These are phyloP conservation scores for Gastrophryne carolinensis DNA, from an alignment of 2,797 vertebrate species.

Conservation along the genomic window DNA sequence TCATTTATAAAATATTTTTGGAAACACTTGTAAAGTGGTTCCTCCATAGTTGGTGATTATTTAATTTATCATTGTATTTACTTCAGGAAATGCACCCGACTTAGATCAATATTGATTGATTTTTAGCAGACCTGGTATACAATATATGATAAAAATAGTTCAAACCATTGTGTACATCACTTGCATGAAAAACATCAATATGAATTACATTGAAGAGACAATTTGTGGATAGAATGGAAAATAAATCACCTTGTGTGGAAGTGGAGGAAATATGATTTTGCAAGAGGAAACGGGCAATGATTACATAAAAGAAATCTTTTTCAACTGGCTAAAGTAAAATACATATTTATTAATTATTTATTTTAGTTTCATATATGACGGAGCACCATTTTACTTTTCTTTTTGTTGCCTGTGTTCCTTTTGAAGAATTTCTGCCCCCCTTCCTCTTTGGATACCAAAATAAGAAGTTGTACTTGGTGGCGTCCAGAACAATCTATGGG, in stretches of 20 bases:
- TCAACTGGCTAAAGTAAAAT: not conserved
- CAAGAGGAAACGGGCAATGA: not conserved
- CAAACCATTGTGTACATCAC: slow-evolving; percentile 12
- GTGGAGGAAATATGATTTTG: slow-evolving; percentile 26
- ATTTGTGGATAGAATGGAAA: slow-evolving; percentile 5
- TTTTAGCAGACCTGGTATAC: slow-evolving; percentile 16
- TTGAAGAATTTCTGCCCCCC: too few relatives aligned
- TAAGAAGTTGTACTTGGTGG: too few relatives aligned
- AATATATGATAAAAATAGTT: slow-evolving; percentile 37
- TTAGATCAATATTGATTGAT: slow-evolving; percentile 37
- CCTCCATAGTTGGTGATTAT: not conserved
- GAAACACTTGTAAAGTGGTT: slow-evolving; percentile 11
- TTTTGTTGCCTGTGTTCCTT: too few relatives aligned
- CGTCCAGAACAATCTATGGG: too few relatives aligned
- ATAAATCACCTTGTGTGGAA: not conserved
- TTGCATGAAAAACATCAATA: slow-evolving; percentile 24
- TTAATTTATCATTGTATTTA: slow-evolving; percentile 40
- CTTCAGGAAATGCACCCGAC: slow-evolving; percentile 18
- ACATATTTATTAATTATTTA: too few relatives aligned
- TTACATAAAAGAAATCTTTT: not conserved
- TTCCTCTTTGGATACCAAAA: too few relatives aligned
- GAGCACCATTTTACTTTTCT: too few relatives aligned
- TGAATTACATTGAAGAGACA: slow-evolving; percentile 37
- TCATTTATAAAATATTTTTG: slow-evolving; percentile 26
- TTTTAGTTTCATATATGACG: too few relatives aligned